Evolutionary conservation across 2,113 vertebrate genomes (phyloP), one percentile per base, ranked within the genome.

Genomic region (Leptobrachium ailaonicum): DNA sequence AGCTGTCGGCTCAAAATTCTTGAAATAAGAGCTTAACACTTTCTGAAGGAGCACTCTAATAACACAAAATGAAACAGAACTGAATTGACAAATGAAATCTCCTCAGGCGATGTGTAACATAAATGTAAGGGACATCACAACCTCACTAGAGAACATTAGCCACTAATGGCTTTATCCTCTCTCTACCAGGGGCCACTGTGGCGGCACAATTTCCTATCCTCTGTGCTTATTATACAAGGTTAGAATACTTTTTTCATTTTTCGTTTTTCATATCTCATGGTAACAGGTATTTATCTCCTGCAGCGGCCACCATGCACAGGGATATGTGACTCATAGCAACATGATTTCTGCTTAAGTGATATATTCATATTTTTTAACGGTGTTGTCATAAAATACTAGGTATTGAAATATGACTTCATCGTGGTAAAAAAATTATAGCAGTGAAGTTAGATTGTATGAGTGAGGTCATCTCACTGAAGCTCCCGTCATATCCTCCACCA

Each of bases 41-140:
- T 69, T 77, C 81, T 77, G 71, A 77, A 73, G 75, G 81, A 81
- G 79, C 10, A 50, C 71, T 81, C 79, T 75, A 75, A 75, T 81
- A 81, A 81, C 66, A 81, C 76, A 69, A 71, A 81, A 81, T 74
- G 79, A 75, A 81, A 81, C 79, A 68, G 71, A 81, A 81, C 79
- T 81, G 79, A 81, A 81, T 68, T 81, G 79, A 81, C 79, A 81
- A 81, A 81, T 81, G 64, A 81, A 81, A 81, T 63, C 70, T 68
- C 70, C 75, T 77, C 70, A 73, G 75, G 66, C 72, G 77, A 70
- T n/a, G 41, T 73, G 76, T 54, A 43, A 78, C 60, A 79, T 78
- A 78, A 81, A 81, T 75, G 79, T 75, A 75, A 81, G 71, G 72
- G 79, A 81, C 72, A 81, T 81, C 66, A 56, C 66, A 75, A 20